Evolutionary conservation across 2,888 invertebrate genomes (phyloP), one percentile per base, ranked within the genome.

Genomic region (Spicauda simplicius): DNA sequence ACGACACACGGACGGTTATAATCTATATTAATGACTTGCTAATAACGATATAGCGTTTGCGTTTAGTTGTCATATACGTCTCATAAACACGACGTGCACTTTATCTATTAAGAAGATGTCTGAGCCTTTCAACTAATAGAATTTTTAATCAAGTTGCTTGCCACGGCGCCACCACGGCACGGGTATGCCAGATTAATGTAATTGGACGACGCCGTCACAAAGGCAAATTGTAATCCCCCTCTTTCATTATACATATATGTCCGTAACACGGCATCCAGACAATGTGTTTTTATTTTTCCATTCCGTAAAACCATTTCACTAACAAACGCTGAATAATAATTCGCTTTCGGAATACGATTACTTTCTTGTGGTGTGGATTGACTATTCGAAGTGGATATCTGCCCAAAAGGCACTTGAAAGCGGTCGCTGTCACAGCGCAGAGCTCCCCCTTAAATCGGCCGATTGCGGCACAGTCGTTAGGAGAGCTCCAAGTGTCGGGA

Each of bases 161-260:
- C 48, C 48, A 48, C 83, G 84, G 81, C 84, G 85, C 79, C 81
- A 80, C 83, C 85, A 80, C 85, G 74, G 72, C 69, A 72, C 72
- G 83, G 85, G 84, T 81, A 80, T 88, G 86, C 87, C 89, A 87
- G 90, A 91, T 91, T 92, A 92, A 93, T 93, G 91, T 91, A 91
- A 93, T 92, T 91, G 90, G 25, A 25, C 25, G 90, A 90, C 86
- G 89, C 85, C 86, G 84, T 91, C 90, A 92, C 91, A 92, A 92
- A 92, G 86, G 92, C 91, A 92, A 92, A 92, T 92, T 92, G 91
- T 91, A 91, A 91, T 91, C 87, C 90, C 87, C 86, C 85, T 84
- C 85, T 86, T 88, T 86, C 87, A 88, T 90, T 89, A 87, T 85
- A 45, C 58, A 48, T 54, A 85, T 82, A 80, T 85, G 83, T 81